phyloP scores from a whole-genome alignment of 2,113 vertebrate species.

The Falco punctatus region DNA sequence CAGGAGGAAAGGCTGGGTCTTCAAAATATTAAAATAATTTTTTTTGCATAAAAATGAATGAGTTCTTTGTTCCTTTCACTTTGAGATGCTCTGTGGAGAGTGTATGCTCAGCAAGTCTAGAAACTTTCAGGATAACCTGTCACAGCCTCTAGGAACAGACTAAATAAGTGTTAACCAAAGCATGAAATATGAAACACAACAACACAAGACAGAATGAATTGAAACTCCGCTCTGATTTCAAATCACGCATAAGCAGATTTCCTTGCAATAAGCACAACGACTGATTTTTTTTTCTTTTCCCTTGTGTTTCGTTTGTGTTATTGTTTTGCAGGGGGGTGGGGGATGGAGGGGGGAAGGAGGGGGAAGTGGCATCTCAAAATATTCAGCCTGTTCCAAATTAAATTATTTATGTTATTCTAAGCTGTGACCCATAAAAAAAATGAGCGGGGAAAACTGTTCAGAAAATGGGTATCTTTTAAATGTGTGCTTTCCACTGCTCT shows the following conservation, averaged over 20 bases:
- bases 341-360: neutral
- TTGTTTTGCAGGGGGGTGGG: neutral
- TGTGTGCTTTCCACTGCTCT: neutral
- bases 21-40: neutral
- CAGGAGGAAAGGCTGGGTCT: neutral
- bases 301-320: neutral
- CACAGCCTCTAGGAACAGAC: constrained; percentile 30
- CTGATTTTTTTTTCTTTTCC: neutral
- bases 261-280: neutral
- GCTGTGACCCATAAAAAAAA: neutral
- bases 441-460: neutral
- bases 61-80: constrained; percentile 21
- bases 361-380: neutral
- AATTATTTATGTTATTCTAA: neutral
- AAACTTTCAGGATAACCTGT: constrained; percentile 44
- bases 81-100: neutral
- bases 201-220: constrained; percentile 46
- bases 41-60: neutral
- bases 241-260: constrained; percentile 33
- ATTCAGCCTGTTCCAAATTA: neutral
- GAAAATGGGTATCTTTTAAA: neutral
- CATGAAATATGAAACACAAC: constrained; percentile 62
- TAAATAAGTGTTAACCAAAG: constrained; percentile 50
- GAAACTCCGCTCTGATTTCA: constrained; percentile 56
- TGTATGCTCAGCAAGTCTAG: constrained; percentile 27